Evolutionary conservation across 2,888 invertebrate species (phyloP), one percentile per base, ranked within the genome.

Genomic region (Microplitis manilae): DNA sequence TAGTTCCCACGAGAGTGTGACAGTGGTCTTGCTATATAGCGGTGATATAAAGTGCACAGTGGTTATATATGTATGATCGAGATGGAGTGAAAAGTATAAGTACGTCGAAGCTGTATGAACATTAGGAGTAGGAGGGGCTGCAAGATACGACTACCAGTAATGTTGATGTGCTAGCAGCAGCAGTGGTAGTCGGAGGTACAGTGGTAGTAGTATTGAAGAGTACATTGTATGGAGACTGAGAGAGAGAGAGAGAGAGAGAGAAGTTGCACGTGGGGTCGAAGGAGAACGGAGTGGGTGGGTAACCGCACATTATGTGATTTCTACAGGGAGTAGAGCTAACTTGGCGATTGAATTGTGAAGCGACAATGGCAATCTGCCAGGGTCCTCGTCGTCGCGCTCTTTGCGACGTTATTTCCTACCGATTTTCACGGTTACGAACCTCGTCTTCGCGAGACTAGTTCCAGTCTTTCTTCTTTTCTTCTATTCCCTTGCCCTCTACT

Each of bases 251-350:
- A 61, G 41, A 41, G 69, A 30, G 59, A 50, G 41, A 65, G 60
- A 68, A 67, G 60, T 30, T 38, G 60, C 40, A 67, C 50, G 68
- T 69, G 79, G 67, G 62, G 76, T 72, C 70, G 67, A 64, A 62
- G 69, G 69, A 62, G 69, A 62, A 75, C 61, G 59, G 73, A 71
- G 68, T 74, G 77, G 81, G 83, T 81, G 86, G 85, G 85, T 87
- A 88, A 88, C 87, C 87, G 87, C 87, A 88, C 88, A 88, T 89
- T 89, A 88, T 88, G 88, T 88, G 88, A 89, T 89, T 89, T 89
- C 89, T 89, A 85, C 87, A 86, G 89, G 88, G 89, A 88, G 85
- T 84, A 76, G 81, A 85, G 88, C 87, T 88, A 88, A 88, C 88
- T 88, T 88, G 80, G 85, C 87, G 87, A 89, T 89, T 89, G 89